phyloP scores from a whole-genome alignment of 1,140 invertebrate species.

The Andricus grossulariae region DNA sequence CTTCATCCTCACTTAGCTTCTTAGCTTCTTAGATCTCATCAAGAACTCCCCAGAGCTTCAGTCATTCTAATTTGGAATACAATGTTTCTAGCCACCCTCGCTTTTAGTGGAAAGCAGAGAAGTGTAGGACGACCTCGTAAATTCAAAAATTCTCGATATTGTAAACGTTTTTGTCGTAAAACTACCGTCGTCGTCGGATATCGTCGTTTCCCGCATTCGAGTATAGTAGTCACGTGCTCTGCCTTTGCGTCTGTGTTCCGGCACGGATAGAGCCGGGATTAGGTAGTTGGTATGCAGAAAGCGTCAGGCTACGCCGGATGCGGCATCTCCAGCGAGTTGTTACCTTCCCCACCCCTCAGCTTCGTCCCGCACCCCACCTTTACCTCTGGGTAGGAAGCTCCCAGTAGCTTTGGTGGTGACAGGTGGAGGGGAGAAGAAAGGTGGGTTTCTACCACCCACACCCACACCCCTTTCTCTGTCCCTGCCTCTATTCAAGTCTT shows the following conservation, averaged over 20 bases:
- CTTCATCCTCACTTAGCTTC: neutral
- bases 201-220: conserved; percentile 58
- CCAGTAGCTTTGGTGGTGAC: conserved; percentile 45
- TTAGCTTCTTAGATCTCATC: neutral
- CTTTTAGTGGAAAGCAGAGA: neutral
- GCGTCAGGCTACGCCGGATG: conserved; percentile 66
- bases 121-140: conserved; percentile 42
- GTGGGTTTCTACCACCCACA: conserved; percentile 50
- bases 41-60: neutral
- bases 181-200: conserved; percentile 46
- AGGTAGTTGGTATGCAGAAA: conserved; percentile 70
- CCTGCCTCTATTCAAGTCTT: neutral
- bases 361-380: conserved; percentile 33
- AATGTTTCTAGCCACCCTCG: neutral
- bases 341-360: conserved; percentile 53
- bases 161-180: conserved; percentile 62
- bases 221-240: conserved; percentile 58
- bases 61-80: neutral
- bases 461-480: conserved; percentile 52
- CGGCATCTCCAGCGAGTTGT: conserved; percentile 71
- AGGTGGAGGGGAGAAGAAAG: conserved; percentile 55
- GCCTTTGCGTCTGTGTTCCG: conserved; percentile 51
- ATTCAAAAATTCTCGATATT: conserved; percentile 56
- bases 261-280: conserved; percentile 64
- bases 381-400: neutral